Evolutionary conservation across 2,797 vertebrate genomes (phyloP), one percentile per base, ranked within the genome.

Genomic region (Echiichthys vipera): DNA sequence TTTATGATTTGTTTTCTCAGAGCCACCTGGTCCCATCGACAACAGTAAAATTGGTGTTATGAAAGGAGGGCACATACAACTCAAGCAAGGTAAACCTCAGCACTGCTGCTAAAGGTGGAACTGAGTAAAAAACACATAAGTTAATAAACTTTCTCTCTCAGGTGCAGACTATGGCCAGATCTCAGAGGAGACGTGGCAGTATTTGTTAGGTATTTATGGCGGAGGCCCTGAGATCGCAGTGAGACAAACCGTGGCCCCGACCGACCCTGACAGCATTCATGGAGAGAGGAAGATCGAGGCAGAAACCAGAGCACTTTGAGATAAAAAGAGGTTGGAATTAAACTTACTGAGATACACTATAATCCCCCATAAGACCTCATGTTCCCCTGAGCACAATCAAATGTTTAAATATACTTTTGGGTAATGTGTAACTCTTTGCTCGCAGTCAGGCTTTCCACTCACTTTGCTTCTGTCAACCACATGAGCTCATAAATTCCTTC

Each of bases 161-260:
- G 98, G 98, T 27, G 98, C 98, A 0, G 98, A 99, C 90, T 99
- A 99, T 0, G 98, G 98, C 56, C 98, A 99, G 94, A 99, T 99
- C 71, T 99, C 98, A 0, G 97, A 98, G 91, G 98, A 98, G 92
- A 99, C 98, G 0, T 99, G 98, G 98, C 89, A 91, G 74, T 99
- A 98, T 85, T 89, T 99, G 73, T 92, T 95, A 87, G 94, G 86
- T 1, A 94, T 99, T 64, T 99, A 99, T 0, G 93, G 96, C 0
- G 98, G 98, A 0, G 98, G 98, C 1, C 98, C 98, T 0, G 98
- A 99, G 90, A 97, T 99, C 0, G 96, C 97, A 3, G 94, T 98
- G 81, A 95, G 98, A 4, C 98, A 99, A 92, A 96, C 94, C 0
- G 87, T 96, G 78, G 95, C 93, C 0, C 96, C 94, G n/a, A 93